These are phyloP conservation scores for Trichonephila inaurata DNA, from an alignment of 1,140 invertebrate species.

Conservation along the genomic window DNA sequence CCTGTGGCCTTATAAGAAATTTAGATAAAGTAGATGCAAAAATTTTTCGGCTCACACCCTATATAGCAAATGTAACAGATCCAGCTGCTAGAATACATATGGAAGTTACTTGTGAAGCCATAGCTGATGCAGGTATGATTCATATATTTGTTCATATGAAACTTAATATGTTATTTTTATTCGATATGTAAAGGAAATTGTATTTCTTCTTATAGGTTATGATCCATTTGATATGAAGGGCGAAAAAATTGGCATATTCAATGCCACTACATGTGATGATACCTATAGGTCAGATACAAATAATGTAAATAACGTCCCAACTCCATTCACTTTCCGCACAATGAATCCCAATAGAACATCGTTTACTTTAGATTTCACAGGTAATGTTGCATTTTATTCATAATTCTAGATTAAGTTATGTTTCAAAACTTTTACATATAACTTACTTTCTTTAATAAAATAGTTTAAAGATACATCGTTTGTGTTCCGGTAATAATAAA, in stretches of 20 bases:
- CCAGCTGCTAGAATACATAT: slow-evolving; percentile 94
- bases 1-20: slow-evolving; percentile 92
- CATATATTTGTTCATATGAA: too few species aligned
- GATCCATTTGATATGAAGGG: slow-evolving; percentile 21
- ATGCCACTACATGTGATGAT: slow-evolving; percentile 19
- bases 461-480: too few species aligned
- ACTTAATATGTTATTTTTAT: background rate
- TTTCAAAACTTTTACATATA: too few species aligned
- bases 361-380: background rate
- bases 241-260: slow-evolving; percentile 6
- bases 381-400: background rate
- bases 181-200: background rate
- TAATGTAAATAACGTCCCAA: background rate
- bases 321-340: background rate
- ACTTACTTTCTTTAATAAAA: too few species aligned
- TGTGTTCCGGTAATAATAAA: too few species aligned
- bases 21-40: slow-evolving; percentile 90
- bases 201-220: slow-evolving; percentile 6
- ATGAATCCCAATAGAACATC: slow-evolving; percentile 47
- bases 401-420: too few species aligned
- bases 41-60: slow-evolving; percentile 95
- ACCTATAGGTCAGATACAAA: background rate
- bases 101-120: slow-evolving; percentile 95
- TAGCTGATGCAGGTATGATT: slow-evolving; percentile 90
- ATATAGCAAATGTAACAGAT: slow-evolving; percentile 97